phyloP scores from a whole-genome alignment of 2,888 invertebrate genomes.

The Nephrocerus scutellatus region DNA sequence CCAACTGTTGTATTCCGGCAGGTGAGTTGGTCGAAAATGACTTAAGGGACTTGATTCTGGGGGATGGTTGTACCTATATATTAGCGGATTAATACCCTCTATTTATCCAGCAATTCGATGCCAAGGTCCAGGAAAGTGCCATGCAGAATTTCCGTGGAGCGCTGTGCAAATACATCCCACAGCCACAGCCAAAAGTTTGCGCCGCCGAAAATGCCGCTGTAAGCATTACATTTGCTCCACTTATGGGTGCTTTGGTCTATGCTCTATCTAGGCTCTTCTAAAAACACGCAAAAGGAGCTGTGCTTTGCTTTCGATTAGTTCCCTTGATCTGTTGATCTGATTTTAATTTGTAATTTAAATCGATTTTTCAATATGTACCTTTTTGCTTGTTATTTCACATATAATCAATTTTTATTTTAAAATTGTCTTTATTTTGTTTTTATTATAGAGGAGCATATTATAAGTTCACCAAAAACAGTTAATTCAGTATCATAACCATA shows the following conservation, averaged over 20 bases:
- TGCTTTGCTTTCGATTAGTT: constrained; percentile 8
- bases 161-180: constrained; percentile 49
- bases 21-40: constrained; percentile 39
- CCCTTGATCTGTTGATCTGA: too few species aligned
- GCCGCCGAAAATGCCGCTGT: constrained; percentile 30
- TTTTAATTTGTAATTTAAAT: too few species aligned
- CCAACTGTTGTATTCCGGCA: constrained; percentile 62
- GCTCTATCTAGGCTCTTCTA: constrained; percentile 29
- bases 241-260: constrained; percentile 31
- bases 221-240: constrained; percentile 26
- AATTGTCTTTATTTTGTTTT: too few species aligned
- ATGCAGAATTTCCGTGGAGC: constrained; percentile 53
- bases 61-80: constrained; percentile 1
- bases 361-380: too few species aligned
- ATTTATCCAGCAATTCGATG: constrained; percentile 52
- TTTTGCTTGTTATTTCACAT: too few species aligned
- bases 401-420: too few species aligned
- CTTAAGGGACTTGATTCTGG: background rate
- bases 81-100: background rate
- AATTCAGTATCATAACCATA: too few species aligned
- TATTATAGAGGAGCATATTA: too few species aligned
- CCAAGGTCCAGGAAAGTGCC: constrained; percentile 52
- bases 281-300: constrained; percentile 11
- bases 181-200: constrained; percentile 39
- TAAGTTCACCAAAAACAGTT: too few species aligned